Evolutionary conservation across 2,797 vertebrate genomes (phyloP).

Genomic region (Syngnathus rostellatus): DNA sequence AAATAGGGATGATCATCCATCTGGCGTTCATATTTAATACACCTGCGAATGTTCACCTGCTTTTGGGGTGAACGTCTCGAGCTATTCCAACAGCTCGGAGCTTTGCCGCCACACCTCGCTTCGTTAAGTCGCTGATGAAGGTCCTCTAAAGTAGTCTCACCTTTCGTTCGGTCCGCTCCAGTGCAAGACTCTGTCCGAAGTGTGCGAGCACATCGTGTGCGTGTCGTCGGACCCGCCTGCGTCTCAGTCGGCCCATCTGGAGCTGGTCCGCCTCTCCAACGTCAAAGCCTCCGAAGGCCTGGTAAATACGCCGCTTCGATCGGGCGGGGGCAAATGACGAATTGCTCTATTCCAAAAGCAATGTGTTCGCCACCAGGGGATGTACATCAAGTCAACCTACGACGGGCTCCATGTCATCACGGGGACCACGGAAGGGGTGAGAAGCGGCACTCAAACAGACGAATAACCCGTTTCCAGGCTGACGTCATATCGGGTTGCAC

Average conservation of each 20-base stretch:
- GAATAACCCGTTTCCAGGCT: not conserved
- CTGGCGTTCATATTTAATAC: too few relatives aligned
- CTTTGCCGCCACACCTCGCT: too few relatives aligned
- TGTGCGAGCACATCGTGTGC: constrained; percentile 90
- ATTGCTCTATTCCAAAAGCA: not conserved
- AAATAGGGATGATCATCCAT: too few relatives aligned
- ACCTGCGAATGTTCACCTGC: too few relatives aligned
- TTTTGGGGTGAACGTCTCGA: too few relatives aligned
- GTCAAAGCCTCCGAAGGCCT: constrained; percentile 91
- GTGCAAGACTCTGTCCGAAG: constrained; percentile 90
- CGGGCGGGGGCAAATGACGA: not conserved
- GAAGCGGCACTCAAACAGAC: constrained; percentile 5
- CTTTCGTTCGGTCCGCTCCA: constrained; percentile 33
- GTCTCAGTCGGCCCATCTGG: constrained; percentile 84
- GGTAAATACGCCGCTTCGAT: constrained; percentile 64
- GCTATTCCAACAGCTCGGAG: too few relatives aligned
- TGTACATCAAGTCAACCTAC: constrained; percentile 95
- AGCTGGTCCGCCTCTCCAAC: constrained; percentile 90
- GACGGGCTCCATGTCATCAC: constrained; percentile 92
- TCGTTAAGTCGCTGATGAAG: too few relatives aligned
- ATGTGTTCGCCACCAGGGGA: constrained; percentile 67
- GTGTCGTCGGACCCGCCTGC: constrained; percentile 73
- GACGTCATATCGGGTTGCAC: constrained; percentile 7
- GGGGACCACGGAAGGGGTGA: constrained; percentile 92
- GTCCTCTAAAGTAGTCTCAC: not conserved